Evolutionary conservation across 37 sponge, comb jelly and placozoan genomes (phyloP), one percentile per base, ranked within the genome.

Genomic region (Corticium candelabrum): DNA sequence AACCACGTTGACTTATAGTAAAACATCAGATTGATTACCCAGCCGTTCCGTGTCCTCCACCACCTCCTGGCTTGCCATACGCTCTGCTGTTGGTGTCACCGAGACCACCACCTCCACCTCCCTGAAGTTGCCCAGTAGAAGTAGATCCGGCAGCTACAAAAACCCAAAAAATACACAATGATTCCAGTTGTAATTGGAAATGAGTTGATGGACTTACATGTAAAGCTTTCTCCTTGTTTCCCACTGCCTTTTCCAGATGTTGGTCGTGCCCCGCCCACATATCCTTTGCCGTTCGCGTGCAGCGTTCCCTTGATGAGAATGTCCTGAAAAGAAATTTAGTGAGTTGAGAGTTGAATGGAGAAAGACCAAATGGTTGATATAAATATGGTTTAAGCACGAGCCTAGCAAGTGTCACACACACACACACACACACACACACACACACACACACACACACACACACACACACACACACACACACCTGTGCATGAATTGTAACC

Each of bases 21-120:
- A n/a, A n/a, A n/a, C n/a, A n/a, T n/a, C n/a, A n/a, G n/a, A n/a
- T n/a, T 43, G 11, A 5, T 21, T 43, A 43, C 56, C 56, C 73
- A 7, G 5, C 21, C 73, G 73, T 35, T 29, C 73, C 73, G 73
- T 70, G 21, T 35, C 73, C 73, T 7, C 73, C 73, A 7, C 73
- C 73, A 32, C 29, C 73, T 7, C 73, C 73, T 30, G 29, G 4
- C 73, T 70, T 70, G 33, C 73, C 73, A 34, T 29, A 70, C 33
- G 73, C 7, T 5, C 73, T 29, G 5, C 31, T 30, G 5, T 4
- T 29, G 35, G 73, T 4, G 73, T 70, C 73, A 7, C 73, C 73
- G 7, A 15, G 33, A 4, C 73, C 73, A 34, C 29, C 73, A 34
- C 73, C 73, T 7, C 73, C 73, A 7, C 73, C 73, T 7, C 73